Evolutionary conservation across 2,888 invertebrate species (phyloP).

Genomic region (Pristionchus fissidentatus): DNA sequence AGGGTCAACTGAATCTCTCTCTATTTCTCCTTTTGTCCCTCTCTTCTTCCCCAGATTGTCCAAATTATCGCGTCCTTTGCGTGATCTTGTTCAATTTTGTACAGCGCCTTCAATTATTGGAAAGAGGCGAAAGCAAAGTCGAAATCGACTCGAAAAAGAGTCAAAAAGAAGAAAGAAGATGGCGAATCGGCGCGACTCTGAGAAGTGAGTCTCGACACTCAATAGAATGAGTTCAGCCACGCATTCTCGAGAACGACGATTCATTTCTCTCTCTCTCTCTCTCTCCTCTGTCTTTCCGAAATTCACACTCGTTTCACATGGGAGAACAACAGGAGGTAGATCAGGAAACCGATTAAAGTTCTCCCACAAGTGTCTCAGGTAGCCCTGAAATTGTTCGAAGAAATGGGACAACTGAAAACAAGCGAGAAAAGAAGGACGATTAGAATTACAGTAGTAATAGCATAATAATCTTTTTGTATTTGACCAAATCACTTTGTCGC

Average conservation of each 20-base stretch:
- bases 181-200: background rate
- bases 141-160: background rate
- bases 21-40: background rate
- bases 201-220: background rate
- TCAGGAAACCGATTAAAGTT: background rate
- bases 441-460: too few relatives aligned
- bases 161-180: background rate
- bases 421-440: too few relatives aligned
- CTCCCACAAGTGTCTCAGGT: too few relatives aligned
- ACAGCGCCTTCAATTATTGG: background rate
- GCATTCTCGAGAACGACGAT: too few relatives aligned
- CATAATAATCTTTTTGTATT: too few relatives aligned
- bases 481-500: too few relatives aligned
- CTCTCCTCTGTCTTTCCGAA: too few relatives aligned
- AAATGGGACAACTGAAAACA: too few relatives aligned
- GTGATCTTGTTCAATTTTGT: slow-evolving; percentile 1
- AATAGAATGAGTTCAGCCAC: too few relatives aligned
- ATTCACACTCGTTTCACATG: too few relatives aligned
- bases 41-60: background rate
- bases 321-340: background rate
- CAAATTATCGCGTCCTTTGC: slow-evolving; percentile 4
- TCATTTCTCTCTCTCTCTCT: background rate
- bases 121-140: background rate
- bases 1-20: background rate
- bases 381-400: too few relatives aligned